Conservation (phyloP, 35 echinoderm and acorn worm species). For the Acanthaster planci region DNA sequence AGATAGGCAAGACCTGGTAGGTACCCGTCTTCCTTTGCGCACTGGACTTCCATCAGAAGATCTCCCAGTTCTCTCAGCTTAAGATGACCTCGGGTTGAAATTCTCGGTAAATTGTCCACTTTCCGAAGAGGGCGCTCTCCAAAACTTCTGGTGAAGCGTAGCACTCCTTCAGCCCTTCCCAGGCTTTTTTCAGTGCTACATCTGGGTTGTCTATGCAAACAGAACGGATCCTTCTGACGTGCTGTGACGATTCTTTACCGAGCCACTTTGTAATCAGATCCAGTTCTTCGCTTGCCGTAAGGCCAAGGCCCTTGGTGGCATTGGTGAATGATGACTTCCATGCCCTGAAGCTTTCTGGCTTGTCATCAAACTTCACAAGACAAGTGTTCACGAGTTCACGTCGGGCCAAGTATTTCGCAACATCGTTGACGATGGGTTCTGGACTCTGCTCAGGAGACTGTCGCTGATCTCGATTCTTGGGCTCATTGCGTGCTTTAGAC, state of each 20-base stretch:
- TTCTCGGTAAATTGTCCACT: slow-evolving; percentile 41
- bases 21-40: slow-evolving; percentile 39
- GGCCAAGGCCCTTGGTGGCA: slow-evolving; percentile 21
- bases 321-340: slow-evolving; percentile 53
- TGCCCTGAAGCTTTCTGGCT: slow-evolving; percentile 20
- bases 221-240: slow-evolving; percentile 18
- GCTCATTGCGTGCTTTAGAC: not conserved
- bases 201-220: slow-evolving; percentile 25
- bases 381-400: slow-evolving; percentile 25
- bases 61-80: slow-evolving; percentile 49
- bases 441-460: not conserved
- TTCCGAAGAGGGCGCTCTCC: slow-evolving; percentile 34
- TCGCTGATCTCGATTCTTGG: too few species aligned
- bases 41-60: slow-evolving; percentile 36
- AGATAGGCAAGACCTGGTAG: slow-evolving; percentile 49
- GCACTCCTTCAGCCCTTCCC: slow-evolving; percentile 44
- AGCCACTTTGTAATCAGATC: slow-evolving; percentile 60
- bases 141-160: slow-evolving; percentile 61
- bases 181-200: slow-evolving; percentile 33
- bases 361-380: slow-evolving; percentile 18
- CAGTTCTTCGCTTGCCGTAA: slow-evolving; percentile 48
- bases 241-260: slow-evolving; percentile 14
- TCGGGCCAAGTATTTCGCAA: not conserved
- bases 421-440: not conserved
- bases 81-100: not conserved